Evolutionary conservation across 2,113 vertebrate species (phyloP).

Genomic region (Mystacornis crossleyi): DNA sequence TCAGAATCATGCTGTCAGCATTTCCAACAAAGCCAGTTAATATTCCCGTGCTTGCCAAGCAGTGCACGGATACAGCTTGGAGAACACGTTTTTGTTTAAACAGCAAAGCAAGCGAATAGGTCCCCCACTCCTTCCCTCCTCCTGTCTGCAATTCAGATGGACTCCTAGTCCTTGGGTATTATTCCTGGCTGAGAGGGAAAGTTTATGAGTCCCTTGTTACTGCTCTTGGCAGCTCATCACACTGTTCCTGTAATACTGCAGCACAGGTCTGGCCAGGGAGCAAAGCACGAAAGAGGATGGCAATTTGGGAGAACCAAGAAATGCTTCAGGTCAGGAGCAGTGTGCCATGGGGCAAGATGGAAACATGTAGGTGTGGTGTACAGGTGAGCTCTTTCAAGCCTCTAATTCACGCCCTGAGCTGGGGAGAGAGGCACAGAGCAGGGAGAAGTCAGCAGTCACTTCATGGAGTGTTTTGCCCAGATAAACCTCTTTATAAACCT

Average conservation of each 20-base stretch:
- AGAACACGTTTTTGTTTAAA: slow-evolving; percentile 27
- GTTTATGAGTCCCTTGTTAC: slow-evolving; percentile 41
- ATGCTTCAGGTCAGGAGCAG: neutral
- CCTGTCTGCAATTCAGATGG: slow-evolving; percentile 19
- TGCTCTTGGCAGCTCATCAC: slow-evolving; percentile 52
- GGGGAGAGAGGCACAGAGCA: neutral
- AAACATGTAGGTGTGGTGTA: neutral
- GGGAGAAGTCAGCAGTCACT: neutral
- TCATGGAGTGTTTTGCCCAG: neutral
- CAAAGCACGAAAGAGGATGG: neutral
- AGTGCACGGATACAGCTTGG: neutral
- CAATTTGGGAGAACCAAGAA: slow-evolving; percentile 24
- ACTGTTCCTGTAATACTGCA: slow-evolving; percentile 30
- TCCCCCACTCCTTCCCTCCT: slow-evolving; percentile 18
- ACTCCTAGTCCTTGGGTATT: slow-evolving; percentile 29
- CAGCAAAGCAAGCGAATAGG: slow-evolving; percentile 6
- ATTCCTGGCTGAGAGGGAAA: slow-evolving; percentile 38
- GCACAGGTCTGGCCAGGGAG: slow-evolving; percentile 16
- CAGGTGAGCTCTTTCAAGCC: neutral
- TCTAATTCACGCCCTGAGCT: neutral
- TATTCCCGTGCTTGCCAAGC: neutral
- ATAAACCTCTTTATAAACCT: neutral
- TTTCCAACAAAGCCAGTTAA: slow-evolving; percentile 5
- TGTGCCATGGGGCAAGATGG: neutral
- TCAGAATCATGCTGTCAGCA: neutral